These are phyloP conservation scores for Scaeva pyrastri DNA, from an alignment of 2,888 invertebrate genomes.

Conservation along the genomic window DNA sequence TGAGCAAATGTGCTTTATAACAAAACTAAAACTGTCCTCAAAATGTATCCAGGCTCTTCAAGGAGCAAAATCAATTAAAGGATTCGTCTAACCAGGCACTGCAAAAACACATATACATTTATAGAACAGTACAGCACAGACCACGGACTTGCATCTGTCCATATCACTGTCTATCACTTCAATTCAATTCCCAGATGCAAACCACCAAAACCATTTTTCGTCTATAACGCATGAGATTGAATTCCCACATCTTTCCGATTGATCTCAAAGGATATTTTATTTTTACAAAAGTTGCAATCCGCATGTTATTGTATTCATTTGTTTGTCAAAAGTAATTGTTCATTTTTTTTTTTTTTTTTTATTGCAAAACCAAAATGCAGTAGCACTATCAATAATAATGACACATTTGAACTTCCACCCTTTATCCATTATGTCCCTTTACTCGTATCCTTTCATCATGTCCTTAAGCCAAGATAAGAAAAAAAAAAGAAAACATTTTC, in stretches of 20 bases:
- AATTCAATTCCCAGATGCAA: constrained; percentile 58
- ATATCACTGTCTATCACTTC: constrained; percentile 3
- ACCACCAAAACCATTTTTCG: constrained; percentile 24
- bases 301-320: constrained; percentile 54
- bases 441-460: constrained; percentile 34
- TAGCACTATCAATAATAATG: constrained; percentile 67
- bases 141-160: constrained; percentile 56
- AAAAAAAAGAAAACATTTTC: not conserved
- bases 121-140: constrained; percentile 53
- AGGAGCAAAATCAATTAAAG: too few relatives aligned
- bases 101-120: too few relatives aligned
- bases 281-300: constrained; percentile 39
- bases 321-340: constrained; percentile 55
- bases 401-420: constrained; percentile 17
- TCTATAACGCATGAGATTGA: not conserved
- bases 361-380: constrained; percentile 18
- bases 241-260: constrained; percentile 67
- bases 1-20: too few relatives aligned
- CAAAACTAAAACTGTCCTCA: too few relatives aligned
- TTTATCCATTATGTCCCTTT: constrained; percentile 11
- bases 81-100: too few relatives aligned
- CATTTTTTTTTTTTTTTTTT: constrained; percentile 19
- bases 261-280: constrained; percentile 37
- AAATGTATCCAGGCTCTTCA: too few relatives aligned
- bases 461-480: constrained; percentile 15